phyloP scores from a whole-genome alignment of 1,140 invertebrate species.

The Acyrthosiphon pisum region DNA sequence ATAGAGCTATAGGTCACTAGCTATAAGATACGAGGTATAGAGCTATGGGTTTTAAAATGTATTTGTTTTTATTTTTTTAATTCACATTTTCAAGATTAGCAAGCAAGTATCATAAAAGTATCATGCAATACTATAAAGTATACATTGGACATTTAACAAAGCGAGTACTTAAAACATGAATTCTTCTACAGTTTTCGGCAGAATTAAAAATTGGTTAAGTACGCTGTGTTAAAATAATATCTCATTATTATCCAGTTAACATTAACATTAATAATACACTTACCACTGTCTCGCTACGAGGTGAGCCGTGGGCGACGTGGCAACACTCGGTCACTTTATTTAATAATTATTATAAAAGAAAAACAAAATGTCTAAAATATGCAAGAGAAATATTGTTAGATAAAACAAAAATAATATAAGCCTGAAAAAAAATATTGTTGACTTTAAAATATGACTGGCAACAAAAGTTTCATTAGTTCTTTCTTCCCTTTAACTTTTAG shows the following conservation, averaged over 20 bases:
- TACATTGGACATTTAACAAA: not conserved
- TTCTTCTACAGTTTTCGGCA: not conserved
- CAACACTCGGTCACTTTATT: not conserved
- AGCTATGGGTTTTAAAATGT: too few species aligned
- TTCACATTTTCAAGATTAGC: not conserved
- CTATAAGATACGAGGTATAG: too few species aligned
- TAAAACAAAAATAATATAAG: constrained; percentile 34
- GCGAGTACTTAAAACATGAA: not conserved
- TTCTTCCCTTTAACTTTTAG: not conserved
- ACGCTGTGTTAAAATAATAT: not conserved
- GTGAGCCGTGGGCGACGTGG: not conserved
- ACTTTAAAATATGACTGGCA: constrained; percentile 41
- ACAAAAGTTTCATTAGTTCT: constrained; percentile 49
- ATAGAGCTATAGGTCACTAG: too few species aligned
- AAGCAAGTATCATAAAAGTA: not conserved
- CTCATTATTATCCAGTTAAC: not conserved
- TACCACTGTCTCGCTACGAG: not conserved
- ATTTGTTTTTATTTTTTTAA: not conserved
- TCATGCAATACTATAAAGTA: not conserved
- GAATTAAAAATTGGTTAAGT: not conserved
- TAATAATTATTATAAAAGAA: constrained; percentile 20
- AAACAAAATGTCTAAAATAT: constrained; percentile 20
- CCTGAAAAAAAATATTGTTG: constrained; percentile 6
- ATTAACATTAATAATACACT: not conserved
- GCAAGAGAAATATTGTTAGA: constrained; percentile 8